phyloP scores from a whole-genome alignment of 2,888 invertebrate genomes.

The Graphium colonna region DNA sequence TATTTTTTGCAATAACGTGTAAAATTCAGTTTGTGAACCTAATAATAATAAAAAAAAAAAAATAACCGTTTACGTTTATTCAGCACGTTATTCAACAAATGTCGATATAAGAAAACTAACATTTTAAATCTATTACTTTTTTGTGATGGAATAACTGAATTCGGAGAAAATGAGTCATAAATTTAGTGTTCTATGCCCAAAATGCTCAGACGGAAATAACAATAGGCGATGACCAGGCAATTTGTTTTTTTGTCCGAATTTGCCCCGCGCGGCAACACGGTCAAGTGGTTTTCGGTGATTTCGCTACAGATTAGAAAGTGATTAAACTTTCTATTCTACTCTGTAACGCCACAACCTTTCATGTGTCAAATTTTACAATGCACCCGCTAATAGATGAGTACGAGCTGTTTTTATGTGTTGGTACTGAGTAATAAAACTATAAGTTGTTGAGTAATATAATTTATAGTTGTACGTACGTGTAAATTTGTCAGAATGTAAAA shows the following conservation, averaged over 20 bases:
- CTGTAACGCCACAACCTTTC: slow-evolving; percentile 2
- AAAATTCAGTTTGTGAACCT: too few relatives aligned
- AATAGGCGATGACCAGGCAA: slow-evolving; percentile 46
- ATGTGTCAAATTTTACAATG: neutral
- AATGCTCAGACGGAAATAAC: slow-evolving; percentile 14
- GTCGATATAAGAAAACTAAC: too few relatives aligned
- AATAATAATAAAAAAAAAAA: slow-evolving; percentile 5
- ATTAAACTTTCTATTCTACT: neutral
- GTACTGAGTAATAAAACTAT: too few relatives aligned
- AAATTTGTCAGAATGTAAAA: neutral
- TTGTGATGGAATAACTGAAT: neutral
- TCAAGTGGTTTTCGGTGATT: slow-evolving; percentile 45
- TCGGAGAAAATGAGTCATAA: neutral
- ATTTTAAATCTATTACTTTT: too few relatives aligned
- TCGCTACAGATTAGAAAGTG: slow-evolving; percentile 52
- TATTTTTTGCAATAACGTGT: too few relatives aligned
- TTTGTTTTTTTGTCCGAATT: slow-evolving; percentile 32
- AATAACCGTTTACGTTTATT: neutral
- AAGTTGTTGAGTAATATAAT: too few relatives aligned
- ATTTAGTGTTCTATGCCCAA: neutral
- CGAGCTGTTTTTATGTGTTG: neutral
- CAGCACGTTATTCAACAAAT: too few relatives aligned
- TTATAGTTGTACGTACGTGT: too few relatives aligned
- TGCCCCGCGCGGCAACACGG: slow-evolving; percentile 34
- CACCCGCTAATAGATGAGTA: neutral